A percentile compares a stretch with the other conserved stretches of the same genome.
These are phyloP conservation scores for Molothrus aeneus DNA, from an alignment of 2,797 vertebrate species.

Conservation along the genomic window DNA sequence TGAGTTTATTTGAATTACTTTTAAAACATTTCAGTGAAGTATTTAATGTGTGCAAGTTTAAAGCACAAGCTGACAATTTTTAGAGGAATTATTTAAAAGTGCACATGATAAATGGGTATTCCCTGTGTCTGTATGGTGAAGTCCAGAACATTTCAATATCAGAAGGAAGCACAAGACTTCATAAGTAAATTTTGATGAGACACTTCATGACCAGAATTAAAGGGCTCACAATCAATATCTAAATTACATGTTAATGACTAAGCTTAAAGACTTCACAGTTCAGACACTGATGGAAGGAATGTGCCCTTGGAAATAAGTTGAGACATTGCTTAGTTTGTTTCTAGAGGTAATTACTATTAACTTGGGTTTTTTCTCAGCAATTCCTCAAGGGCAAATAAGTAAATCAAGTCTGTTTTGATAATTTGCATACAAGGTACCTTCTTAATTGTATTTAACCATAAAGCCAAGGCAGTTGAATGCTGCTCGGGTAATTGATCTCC, in stretches of 20 bases:
- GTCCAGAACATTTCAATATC: background rate
- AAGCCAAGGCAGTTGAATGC: background rate
- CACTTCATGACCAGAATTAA: background rate
- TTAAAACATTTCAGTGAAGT: background rate
- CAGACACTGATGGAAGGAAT: background rate
- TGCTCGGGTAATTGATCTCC: conserved; percentile 26
- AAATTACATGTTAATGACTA: background rate
- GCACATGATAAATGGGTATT: background rate
- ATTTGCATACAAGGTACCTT: conserved; percentile 53
- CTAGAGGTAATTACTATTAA: conserved; percentile 27
- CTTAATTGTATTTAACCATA: conserved; percentile 41
- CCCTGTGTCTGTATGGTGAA: background rate
- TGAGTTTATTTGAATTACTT: background rate
- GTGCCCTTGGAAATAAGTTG: background rate
- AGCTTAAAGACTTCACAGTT: background rate
- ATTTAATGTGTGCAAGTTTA: background rate
- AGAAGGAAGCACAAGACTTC: background rate
- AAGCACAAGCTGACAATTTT: background rate
- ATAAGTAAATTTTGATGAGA: background rate
- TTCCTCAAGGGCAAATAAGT: conserved; percentile 34
- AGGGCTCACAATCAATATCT: background rate
- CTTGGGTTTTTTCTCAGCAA: background rate
- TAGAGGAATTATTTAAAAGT: background rate
- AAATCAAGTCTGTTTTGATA: conserved; percentile 48
- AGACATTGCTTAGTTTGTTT: background rate